These are phyloP conservation scores for Macaria liturata DNA, from an alignment of 2,888 invertebrate genomes.

Conservation along the genomic window DNA sequence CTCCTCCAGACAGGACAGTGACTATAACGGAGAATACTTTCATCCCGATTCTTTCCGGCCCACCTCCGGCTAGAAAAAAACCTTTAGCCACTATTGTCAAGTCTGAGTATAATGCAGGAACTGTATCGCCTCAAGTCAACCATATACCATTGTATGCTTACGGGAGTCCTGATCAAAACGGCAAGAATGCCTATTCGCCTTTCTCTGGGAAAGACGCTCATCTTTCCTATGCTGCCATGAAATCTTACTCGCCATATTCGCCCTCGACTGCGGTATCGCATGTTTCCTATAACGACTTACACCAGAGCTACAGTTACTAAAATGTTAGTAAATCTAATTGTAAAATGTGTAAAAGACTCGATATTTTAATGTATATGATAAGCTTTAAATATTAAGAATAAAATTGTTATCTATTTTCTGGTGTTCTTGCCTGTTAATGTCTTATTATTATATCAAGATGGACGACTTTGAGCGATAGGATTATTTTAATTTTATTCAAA, in stretches of 20 bases:
- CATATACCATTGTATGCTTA: constrained; percentile 9
- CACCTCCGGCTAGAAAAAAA: neutral
- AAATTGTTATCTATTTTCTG: constrained; percentile 12
- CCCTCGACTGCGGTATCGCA: constrained; percentile 69
- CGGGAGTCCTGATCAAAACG: neutral
- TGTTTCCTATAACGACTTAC: constrained; percentile 83
- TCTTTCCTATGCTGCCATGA: constrained; percentile 21
- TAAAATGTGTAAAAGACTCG: constrained; percentile 10
- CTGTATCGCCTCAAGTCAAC: constrained; percentile 19
- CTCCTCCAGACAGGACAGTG: constrained; percentile 7
- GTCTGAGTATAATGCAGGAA: constrained; percentile 17
- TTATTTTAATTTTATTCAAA: constrained; percentile 6
- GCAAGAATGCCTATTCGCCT: constrained; percentile 1
- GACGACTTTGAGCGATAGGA: neutral
- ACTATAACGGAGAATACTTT: constrained; percentile 16
- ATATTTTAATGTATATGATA: constrained; percentile 6
- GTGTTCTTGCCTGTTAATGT: constrained; percentile 5
- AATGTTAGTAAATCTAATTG: constrained; percentile 2
- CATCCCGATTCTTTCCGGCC: neutral
- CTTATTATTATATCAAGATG: constrained; percentile 4
- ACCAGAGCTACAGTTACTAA: constrained; percentile 51
- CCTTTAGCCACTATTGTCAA: constrained; percentile 15
- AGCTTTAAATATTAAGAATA: constrained; percentile 21
- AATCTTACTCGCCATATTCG: constrained; percentile 32
- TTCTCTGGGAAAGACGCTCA: constrained; percentile 7